Percentiles rank a stretch among this genome's conserved stretches.
Evolutionary conservation across 2,797 vertebrate species (phyloP).

Genomic region (Myiotriccus ornatus): DNA sequence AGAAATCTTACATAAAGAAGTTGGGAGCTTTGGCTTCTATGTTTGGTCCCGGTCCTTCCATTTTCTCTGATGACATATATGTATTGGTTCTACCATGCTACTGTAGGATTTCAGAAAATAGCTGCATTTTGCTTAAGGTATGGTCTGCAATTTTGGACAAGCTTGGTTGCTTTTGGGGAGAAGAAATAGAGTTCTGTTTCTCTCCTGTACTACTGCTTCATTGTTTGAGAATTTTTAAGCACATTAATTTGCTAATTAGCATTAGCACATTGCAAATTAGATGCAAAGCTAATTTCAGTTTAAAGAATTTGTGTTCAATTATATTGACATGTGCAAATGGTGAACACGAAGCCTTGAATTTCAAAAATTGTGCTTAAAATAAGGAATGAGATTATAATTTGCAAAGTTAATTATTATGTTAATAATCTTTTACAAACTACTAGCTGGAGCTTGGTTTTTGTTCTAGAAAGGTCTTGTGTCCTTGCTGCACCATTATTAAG

Average conservation of each 20-base stretch:
- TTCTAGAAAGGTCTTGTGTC: neutral
- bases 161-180: neutral
- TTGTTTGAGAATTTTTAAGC: neutral
- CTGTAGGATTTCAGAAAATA: neutral
- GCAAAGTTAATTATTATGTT: neutral
- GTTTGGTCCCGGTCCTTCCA: neutral
- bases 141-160: neutral
- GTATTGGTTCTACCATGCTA: neutral
- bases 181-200: neutral
- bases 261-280: too few species aligned
- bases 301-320: neutral
- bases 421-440: neutral
- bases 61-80: neutral
- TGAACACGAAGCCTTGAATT: neutral
- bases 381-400: neutral
- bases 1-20: neutral
- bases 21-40: neutral
- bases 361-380: neutral
- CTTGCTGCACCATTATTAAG: neutral
- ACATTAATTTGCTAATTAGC: too few species aligned
- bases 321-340: neutral
- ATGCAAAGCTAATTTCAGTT: neutral
- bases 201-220: neutral
- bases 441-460: neutral
- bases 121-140: neutral